Evolutionary conservation across 2,888 invertebrate genomes (phyloP).

Genomic region (Caenorhabditis afra): DNA sequence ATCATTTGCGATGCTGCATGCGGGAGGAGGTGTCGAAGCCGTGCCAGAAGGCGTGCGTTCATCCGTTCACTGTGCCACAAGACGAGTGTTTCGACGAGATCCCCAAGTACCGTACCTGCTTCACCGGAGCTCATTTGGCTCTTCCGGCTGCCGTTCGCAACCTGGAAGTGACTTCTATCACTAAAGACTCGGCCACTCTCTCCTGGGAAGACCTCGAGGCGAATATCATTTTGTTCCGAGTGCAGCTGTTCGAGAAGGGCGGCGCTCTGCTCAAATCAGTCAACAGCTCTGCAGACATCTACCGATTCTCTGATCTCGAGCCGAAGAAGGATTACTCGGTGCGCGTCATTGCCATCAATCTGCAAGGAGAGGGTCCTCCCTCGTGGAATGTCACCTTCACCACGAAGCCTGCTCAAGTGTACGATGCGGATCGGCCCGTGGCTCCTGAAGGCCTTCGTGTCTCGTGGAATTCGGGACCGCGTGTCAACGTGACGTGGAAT

Average conservation of each 20-base stretch:
- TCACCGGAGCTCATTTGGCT: constrained; percentile 48
- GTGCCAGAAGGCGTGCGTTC: constrained; percentile 68
- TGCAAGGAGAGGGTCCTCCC: constrained; percentile 61
- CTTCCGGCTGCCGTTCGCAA: constrained; percentile 60
- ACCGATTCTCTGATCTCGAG: constrained; percentile 49
- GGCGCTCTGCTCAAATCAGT: constrained; percentile 40
- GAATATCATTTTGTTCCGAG: constrained; percentile 48
- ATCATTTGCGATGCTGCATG: constrained; percentile 70
- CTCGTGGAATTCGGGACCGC: constrained; percentile 68
- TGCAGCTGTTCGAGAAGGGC: constrained; percentile 55
- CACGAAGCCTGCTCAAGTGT: constrained; percentile 51
- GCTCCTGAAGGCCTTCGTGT: constrained; percentile 64
- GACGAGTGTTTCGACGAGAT: constrained; percentile 55
- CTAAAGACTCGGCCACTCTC: constrained; percentile 56
- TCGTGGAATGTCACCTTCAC: constrained; percentile 70
- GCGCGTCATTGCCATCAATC: constrained; percentile 62
- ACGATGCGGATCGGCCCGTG: constrained; percentile 55
- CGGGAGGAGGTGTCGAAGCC: constrained; percentile 56
- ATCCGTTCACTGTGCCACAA: constrained; percentile 64
- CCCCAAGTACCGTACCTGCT: constrained; percentile 54
- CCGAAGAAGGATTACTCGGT: constrained; percentile 53
- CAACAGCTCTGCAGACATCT: constrained; percentile 63
- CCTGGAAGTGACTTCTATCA: constrained; percentile 60
- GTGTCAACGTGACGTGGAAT: constrained; percentile 70
- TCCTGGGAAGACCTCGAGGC: constrained; percentile 65